Evolutionary conservation across 2,113 vertebrate species (phyloP).

Genomic region (Hyaena hyaena): DNA sequence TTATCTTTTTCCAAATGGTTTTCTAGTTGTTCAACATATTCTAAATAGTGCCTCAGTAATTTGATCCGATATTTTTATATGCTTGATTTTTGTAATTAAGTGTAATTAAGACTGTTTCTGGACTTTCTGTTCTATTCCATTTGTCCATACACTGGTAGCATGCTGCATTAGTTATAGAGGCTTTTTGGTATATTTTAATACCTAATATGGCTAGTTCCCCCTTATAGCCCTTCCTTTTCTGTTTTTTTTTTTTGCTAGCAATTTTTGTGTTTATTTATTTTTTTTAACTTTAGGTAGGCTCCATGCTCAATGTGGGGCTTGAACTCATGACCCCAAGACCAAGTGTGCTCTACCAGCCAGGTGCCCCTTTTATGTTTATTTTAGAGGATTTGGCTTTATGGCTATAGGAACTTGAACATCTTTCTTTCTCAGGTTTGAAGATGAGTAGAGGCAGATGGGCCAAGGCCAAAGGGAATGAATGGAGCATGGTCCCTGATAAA

Average conservation of each 20-base stretch:
- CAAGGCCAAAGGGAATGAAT: neutral
- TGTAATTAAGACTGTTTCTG: constrained; percentile 1
- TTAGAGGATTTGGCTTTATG: constrained; percentile 7
- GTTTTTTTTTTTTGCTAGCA: neutral
- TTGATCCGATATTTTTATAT: neutral
- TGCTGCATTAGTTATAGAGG: neutral
- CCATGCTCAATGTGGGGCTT: neutral
- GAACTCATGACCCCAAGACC: neutral
- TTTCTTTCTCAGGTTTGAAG: constrained; percentile 28
- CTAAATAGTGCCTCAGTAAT: neutral
- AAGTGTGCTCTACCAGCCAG: neutral
- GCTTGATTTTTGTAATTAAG: neutral
- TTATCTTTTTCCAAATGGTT: constrained; percentile 24
- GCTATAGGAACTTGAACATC: constrained; percentile 11
- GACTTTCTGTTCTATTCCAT: neutral
- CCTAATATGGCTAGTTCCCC: neutral
- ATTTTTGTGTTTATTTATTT: neutral
- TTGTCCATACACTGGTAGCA: neutral
- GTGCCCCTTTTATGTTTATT: neutral
- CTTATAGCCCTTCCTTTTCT: neutral
- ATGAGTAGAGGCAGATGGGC: neutral
- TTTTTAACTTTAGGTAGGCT: neutral
- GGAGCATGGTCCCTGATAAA: neutral
- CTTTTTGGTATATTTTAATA: constrained; percentile 26
- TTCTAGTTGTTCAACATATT: constrained; percentile 39